Base-by-base conservation (phyloP, 1,140 invertebrate species). In the Drosophila sp. region DNA sequence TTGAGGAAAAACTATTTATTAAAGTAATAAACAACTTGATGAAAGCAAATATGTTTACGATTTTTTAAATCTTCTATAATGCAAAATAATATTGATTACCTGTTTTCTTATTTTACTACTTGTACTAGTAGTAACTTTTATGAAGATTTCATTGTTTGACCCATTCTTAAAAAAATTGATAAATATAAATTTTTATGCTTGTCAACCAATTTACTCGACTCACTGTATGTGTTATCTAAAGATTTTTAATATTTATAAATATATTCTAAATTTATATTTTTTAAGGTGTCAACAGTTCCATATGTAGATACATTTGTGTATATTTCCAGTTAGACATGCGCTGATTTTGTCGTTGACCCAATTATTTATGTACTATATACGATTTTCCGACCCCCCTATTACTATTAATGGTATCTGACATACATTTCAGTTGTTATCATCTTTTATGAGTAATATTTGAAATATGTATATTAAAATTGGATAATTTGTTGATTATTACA, bases 291-390 rank as follows among this genome's bases (percentile, higher is more conserved):
- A 11, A n/a, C 25, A 50, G 50, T 2, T 34, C 32, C 16, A 16
- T 18, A 8, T 18, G 4, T 36, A 36, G 50, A 16, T 36, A 40
- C 40, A 29, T 14, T 36, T 58, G 14, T 46, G 13, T 38, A 57
- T 18, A 43, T 48, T 58, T 65, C 43, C 74, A 69, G 62, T 81
- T 78, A 78, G 81, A 78, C 81, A 86, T 86, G 81, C 81, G 80
- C 80, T 59, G 73, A 81, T 75, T 76, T 65, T 64, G 61, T 69
- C 80, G 65, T 46, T 86, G 81, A 86, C 81, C 81, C 82, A 86
- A 81, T 75, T 86, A 86, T 34, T 11, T 29, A 29, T 21, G 21
- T 21, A 51, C 13, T 71, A 77, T 71, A 69, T 65, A 56, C 40
- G 46, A 46, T n/a, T n/a, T n/a, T n/a, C 50, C 32, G 18, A 21